Evolutionary conservation across 2,888 invertebrate genomes (phyloP), one percentile per base, ranked within the genome.

Genomic region (Scaptomyza caliginosa): DNA sequence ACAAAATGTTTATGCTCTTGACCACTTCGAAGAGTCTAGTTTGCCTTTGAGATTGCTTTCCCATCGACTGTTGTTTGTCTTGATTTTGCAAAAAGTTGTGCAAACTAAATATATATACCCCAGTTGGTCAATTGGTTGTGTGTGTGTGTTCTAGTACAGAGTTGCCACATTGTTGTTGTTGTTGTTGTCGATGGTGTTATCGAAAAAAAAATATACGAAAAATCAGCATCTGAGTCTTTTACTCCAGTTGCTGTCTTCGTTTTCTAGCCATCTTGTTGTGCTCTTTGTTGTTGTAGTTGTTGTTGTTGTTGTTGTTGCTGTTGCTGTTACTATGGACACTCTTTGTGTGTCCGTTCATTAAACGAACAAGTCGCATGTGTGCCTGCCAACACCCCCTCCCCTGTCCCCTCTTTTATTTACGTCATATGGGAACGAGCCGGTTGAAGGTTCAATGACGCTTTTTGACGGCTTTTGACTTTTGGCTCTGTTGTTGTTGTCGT

Each of bases 381-480:
- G 46, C n/a, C n/a, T 36, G 57, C 32, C 49, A n/a, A n/a, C n/a
- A 23, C 8, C 38, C 24, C 4, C 16, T 26, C 6, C 3, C 8
- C 8, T 2, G 28, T n/a, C 8, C 8, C 3, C 17, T 3, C 11
- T n/a, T 16, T 32, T 3, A 16, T 4, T 30, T 19, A 7, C 13
- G 7, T 16, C 16, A 24, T 55, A 45, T 39, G 52, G 63, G 39
- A 28, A 42, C 57, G 36, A 49, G 21, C 42, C 55, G 73, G 74
- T 56, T 59, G 28, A 74, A 54, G 60, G 65, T 66, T 65, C 80
- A 76, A 66, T 80, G 77, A 77, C 70, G 86, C 72, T 62, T 77
- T 85, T 75, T 83, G 81, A 85, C 63, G 74, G 77, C 80, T 73
- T 82, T 82, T 85, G 83, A 77, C 82, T 85, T 67, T 67, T 74